Evolutionary conservation across 2,113 vertebrate species (phyloP).

Genomic region (Mobula hypostoma): DNA sequence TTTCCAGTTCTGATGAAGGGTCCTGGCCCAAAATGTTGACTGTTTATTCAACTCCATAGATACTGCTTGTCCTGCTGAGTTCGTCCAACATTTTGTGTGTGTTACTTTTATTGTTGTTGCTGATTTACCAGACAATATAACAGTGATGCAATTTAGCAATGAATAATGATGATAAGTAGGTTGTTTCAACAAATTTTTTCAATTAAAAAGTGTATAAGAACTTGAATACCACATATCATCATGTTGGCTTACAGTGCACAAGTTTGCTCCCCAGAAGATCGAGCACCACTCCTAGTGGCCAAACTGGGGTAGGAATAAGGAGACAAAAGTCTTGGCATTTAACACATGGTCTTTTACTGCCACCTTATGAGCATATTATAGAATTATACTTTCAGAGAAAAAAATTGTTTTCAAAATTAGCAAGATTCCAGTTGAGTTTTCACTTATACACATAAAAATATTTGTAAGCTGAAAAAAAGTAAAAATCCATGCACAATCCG

Average conservation of each 20-base stretch:
- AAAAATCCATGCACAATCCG: no score
- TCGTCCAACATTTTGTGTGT: no score
- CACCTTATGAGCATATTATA: neutral
- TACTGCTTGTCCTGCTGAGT: no score
- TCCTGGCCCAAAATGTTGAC: no score
- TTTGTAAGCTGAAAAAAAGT: neutral
- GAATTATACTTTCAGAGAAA: neutral
- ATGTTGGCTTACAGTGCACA: neutral
- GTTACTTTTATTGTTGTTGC: neutral
- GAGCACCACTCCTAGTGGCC: neutral
- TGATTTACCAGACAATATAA: neutral
- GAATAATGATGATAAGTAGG: neutral
- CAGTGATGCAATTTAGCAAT: neutral
- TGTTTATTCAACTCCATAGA: no score
- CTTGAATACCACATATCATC: neutral
- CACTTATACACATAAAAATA: neutral
- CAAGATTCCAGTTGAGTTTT: neutral
- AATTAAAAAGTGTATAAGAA: neutral
- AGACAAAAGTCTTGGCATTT: neutral
- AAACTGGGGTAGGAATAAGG: neutral
- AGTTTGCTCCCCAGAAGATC: neutral
- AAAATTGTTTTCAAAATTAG: neutral
- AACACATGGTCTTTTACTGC: constrained; percentile 10
- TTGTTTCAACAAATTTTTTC: neutral
- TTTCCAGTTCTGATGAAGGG: no score